Base-by-base conservation (phyloP, 2,888 invertebrate genomes). In the Sarcophaga rosellei region DNA sequence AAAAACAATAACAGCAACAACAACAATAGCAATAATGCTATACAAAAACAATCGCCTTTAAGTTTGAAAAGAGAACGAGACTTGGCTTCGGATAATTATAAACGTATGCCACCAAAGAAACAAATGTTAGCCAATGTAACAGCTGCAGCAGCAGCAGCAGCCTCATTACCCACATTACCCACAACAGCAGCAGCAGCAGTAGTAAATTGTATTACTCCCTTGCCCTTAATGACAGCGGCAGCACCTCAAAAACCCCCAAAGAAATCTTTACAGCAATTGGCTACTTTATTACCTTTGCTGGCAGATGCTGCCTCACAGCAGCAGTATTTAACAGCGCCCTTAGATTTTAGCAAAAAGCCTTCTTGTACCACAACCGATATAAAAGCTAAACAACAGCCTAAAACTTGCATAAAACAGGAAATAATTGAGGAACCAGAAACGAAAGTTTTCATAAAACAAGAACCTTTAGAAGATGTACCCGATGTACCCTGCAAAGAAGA, bases 261-360 rank as follows among this genome's bases (percentile, higher is more conserved):
- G 23, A 92, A 92, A 62, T 90, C 91, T 0, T 84, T 92, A 2
- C 90, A 91, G 70, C 92, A 92, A 44, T 75, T 92, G 88, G 90
- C 91, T 76, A 92, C 92, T 5, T 73, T 92, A 69, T 73, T 92
- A 85, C 92, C 92, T 4, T 80, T 92, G 73, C 84, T 92, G 11
- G 92, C 92, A 21, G 92, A 92, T 85, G 92, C 92, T 57, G 92
- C 92, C 72, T 91, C 90, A 73, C 90, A 90, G 69, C 91, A 91
- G 75, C 91, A 91, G 74, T 91, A 91, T 77, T 81, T 91, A 77
- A 86, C 91, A 2, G 90, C 92, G 4, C 92, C 92, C 3, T 79
- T 92, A 35, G 92, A 92, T 79, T 92, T 92, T 20, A 92, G 92
- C 88, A 91, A 91, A 66, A 92, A 91, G 78, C 88, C 89, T 0